phyloP scores from a whole-genome alignment of 1,140 invertebrate genomes.

The Saxidomus purpurata region DNA sequence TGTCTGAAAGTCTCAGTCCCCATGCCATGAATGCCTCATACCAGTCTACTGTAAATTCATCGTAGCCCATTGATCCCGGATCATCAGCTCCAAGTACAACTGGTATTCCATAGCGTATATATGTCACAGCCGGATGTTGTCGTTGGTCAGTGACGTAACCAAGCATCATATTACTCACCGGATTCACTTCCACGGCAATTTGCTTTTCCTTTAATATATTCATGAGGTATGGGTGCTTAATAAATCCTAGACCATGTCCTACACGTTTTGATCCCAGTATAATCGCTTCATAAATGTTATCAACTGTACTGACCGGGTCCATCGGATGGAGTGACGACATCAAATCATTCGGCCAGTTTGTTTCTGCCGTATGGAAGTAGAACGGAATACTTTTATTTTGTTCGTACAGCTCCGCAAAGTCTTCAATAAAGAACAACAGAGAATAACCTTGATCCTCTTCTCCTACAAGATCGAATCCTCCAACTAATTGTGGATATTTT shows the following conservation, averaged over 20 bases:
- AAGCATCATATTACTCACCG: slow-evolving; percentile 76
- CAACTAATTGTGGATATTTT: slow-evolving; percentile 74
- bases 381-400: slow-evolving; percentile 67
- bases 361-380: slow-evolving; percentile 76
- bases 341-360: slow-evolving; percentile 78
- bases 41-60: slow-evolving; percentile 79
- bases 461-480: slow-evolving; percentile 77
- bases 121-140: slow-evolving; percentile 75
- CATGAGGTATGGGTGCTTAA: slow-evolving; percentile 75
- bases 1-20: slow-evolving; percentile 74
- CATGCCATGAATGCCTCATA: slow-evolving; percentile 77
- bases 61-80: slow-evolving; percentile 77
- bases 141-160: slow-evolving; percentile 75
- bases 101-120: slow-evolving; percentile 75
- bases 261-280: slow-evolving; percentile 72
- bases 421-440: slow-evolving; percentile 70
- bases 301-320: slow-evolving; percentile 69
- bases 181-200: slow-evolving; percentile 76
- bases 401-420: slow-evolving; percentile 55
- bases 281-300: slow-evolving; percentile 75
- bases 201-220: slow-evolving; percentile 67
- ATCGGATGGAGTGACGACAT: slow-evolving; percentile 66
- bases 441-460: slow-evolving; percentile 79
- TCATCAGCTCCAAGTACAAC: slow-evolving; percentile 78
- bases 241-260: slow-evolving; percentile 74